Evolutionary conservation across 2,113 vertebrate species (phyloP), one percentile per base, ranked within the genome.

Genomic region (Isichthys henryi): DNA sequence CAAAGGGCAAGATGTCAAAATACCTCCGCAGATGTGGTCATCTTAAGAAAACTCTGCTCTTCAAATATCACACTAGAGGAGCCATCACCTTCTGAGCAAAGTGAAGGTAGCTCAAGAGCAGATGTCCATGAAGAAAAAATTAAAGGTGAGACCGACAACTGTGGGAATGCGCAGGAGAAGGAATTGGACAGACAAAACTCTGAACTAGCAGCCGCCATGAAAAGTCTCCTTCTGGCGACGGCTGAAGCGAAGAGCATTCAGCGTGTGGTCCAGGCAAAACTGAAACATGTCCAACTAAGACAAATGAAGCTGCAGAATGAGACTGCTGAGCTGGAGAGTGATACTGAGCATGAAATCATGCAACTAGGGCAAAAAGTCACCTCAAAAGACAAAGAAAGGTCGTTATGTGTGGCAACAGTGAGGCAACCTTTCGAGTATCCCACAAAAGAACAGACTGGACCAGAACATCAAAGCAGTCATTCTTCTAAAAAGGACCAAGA

Each of bases 161-260:
- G 93, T 85, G 91, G 91, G 89, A 89, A 94, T 35, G 62, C 92
- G 53, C 88, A 91, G 0, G 83, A 93, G 17, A 45, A 89, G 5
- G 86, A 93, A 66, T 86, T 94, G 86, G 91, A 94, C 1, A 87
- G 94, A 1, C 62, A 94, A 52, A 87, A 94, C 4, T 91, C 83
- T 1, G 95, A 97, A 87, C 95, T 97, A 48, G 96, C 97, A 92
- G 92, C 92, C 39, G 95, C 97, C 46, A 95, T 97, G 93, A 92
- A 94, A 35, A 95, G 92, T 89, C 95, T 98, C 35, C 94, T 93
- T 80, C 89, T 94, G 84, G 97, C 95, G 0, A 96, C 97, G 7
- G 92, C 93, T 0, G 95, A 98, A 88, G 97, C 97, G 35, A 96
- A 95, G 91, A 95, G 92, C 31, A 94, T 98, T 88, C 93, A 96